Evolutionary conservation across 1,140 invertebrate species (phyloP).

Genomic region (Teleopsis dalmanni): DNA sequence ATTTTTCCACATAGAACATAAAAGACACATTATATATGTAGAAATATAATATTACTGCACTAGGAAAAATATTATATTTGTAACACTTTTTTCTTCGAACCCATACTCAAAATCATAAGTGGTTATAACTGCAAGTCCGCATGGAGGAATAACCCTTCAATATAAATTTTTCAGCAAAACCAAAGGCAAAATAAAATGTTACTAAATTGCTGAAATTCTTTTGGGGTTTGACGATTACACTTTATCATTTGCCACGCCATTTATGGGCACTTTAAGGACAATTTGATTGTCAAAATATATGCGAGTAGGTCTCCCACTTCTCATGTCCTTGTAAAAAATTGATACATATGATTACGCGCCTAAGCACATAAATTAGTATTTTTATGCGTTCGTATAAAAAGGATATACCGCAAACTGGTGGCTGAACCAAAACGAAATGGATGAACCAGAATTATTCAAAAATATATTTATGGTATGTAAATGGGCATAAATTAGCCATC

Average conservation of each 20-base stretch:
- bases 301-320: background rate
- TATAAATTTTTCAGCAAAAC: background rate
- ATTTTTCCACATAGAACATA: too few relatives aligned
- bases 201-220: background rate
- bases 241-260: conserved; percentile 12
- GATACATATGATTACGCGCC: background rate
- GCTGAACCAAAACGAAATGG: background rate
- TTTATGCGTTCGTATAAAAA: background rate
- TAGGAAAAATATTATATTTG: too few relatives aligned
- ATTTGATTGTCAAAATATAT: conserved; percentile 6
- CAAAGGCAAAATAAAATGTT: conserved; percentile 4
- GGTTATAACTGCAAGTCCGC: too few relatives aligned
- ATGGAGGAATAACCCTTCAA: too few relatives aligned
- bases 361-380: conserved; percentile 3
- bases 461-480: conserved; percentile 11
- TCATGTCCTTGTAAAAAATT: background rate
- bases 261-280: conserved; percentile 12
- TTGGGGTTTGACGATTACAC: conserved; percentile 9
- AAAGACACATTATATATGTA: too few relatives aligned
- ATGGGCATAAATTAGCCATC: conserved; percentile 10
- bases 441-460: conserved; percentile 4
- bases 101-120: too few relatives aligned
- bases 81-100: too few relatives aligned
- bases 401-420: background rate
- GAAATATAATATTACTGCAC: too few relatives aligned